Evolutionary conservation across 1,140 invertebrate genomes (phyloP).

Genomic region (Potamilus streckersoni): DNA sequence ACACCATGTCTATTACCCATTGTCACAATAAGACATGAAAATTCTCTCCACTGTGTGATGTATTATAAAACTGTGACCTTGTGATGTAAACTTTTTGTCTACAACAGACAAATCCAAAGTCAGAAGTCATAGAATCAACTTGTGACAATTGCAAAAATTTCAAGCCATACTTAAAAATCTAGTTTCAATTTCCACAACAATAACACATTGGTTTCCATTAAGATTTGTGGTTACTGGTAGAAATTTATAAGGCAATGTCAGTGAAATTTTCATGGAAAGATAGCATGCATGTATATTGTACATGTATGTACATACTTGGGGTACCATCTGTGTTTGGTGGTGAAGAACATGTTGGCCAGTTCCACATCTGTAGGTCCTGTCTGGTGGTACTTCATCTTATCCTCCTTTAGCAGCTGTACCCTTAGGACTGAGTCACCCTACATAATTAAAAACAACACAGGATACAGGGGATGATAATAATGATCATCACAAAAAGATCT

Average conservation of each 20-base stretch:
- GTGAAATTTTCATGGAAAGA: background rate
- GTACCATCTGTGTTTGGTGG: conserved; percentile 49
- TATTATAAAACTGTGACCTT: too few species aligned
- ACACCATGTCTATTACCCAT: too few species aligned
- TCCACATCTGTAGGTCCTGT: conserved; percentile 49
- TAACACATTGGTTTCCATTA: background rate
- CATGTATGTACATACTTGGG: conserved; percentile 36
- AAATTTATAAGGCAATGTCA: background rate
- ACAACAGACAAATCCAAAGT: too few species aligned
- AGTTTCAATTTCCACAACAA: background rate
- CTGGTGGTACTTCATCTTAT: conserved; percentile 37
- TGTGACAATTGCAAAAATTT: background rate
- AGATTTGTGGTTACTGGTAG: background rate
- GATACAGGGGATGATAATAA: too few species aligned
- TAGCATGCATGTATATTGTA: background rate
- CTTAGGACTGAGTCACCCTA: conserved; percentile 30
- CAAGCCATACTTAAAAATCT: background rate
- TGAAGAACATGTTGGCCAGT: conserved; percentile 48
- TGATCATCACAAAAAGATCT: too few species aligned
- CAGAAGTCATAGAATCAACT: background rate
- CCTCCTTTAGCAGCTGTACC: conserved; percentile 41
- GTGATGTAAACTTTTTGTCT: too few species aligned
- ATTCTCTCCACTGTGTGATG: too few species aligned
- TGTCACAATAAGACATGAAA: too few species aligned
- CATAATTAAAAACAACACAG: too few species aligned